Percentiles rank a stretch among this genome's conserved stretches.
Conservation (phyloP, 1,140 invertebrate species). For the Capitella teleta region DNA sequence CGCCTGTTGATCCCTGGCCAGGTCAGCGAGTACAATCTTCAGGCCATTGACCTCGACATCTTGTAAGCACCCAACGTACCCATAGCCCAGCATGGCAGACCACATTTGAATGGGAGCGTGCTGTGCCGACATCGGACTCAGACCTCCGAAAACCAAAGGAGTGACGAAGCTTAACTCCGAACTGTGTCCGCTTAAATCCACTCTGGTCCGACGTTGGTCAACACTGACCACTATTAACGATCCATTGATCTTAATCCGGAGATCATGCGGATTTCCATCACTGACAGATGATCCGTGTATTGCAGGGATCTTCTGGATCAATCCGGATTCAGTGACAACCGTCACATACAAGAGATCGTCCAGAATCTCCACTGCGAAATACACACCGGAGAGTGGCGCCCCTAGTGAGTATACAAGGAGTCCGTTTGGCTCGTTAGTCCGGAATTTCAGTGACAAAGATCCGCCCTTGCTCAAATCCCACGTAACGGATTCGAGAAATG, state of each 20-base stretch:
- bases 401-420: conserved; percentile 82
- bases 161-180: too few species aligned
- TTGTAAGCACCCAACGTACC: conserved; percentile 89
- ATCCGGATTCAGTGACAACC: conserved; percentile 79
- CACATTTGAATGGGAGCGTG: background rate
- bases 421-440: conserved; percentile 87
- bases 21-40: conserved; percentile 76
- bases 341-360: conserved; percentile 86
- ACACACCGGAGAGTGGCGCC: conserved; percentile 50
- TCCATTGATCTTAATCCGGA: too few species aligned
- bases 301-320: too few species aligned
- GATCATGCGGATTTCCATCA: too few species aligned
- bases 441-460: conserved; percentile 70
- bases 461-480: conserved; percentile 59
- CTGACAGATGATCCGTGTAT: too few species aligned
- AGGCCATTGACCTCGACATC: conserved; percentile 88
- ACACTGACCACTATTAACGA: too few species aligned
- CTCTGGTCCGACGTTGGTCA: too few species aligned
- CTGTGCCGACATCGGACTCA: background rate
- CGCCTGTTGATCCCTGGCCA: conserved; percentile 77
- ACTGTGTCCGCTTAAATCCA: too few species aligned
- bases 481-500: conserved; percentile 44
- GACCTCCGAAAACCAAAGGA: too few species aligned
- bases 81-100: conserved; percentile 45
- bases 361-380: conserved; percentile 63